Evolutionary conservation across 2,797 vertebrate species (phyloP).

Genomic region (Manis javanica): DNA sequence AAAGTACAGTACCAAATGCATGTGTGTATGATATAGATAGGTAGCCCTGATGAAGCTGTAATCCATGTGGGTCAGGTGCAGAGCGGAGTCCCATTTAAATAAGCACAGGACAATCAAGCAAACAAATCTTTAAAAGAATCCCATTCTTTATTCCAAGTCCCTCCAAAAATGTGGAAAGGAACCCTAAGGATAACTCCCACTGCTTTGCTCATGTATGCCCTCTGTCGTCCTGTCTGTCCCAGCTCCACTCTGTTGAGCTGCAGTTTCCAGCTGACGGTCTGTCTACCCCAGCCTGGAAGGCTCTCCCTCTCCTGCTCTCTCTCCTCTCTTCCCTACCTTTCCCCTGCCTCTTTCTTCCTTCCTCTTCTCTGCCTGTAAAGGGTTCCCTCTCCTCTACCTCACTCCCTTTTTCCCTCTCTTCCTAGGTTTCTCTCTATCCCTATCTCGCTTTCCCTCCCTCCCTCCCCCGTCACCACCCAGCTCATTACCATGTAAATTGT

Average conservation of each 20-base stretch:
- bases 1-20: neutral
- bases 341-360: neutral
- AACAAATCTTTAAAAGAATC: neutral
- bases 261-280: no score
- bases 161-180: neutral
- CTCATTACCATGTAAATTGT: conserved; percentile 41
- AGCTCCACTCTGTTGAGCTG: neutral
- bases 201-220: neutral
- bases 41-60: neutral
- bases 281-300: neutral
- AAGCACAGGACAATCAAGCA: neutral
- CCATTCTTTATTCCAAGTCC: neutral
- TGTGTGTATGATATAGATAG: accelerated
- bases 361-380: neutral
- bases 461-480: neutral
- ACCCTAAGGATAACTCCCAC: neutral
- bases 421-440: neutral
- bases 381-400: neutral
- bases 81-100: neutral
- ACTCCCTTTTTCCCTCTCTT: neutral
- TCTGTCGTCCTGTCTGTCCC: neutral
- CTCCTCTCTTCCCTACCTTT: neutral
- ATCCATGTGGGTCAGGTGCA: neutral
- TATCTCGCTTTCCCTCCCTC: neutral
- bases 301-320: neutral